These are phyloP conservation scores for Philaethria dido DNA, from an alignment of 2,888 invertebrate genomes.

Conservation along the genomic window DNA sequence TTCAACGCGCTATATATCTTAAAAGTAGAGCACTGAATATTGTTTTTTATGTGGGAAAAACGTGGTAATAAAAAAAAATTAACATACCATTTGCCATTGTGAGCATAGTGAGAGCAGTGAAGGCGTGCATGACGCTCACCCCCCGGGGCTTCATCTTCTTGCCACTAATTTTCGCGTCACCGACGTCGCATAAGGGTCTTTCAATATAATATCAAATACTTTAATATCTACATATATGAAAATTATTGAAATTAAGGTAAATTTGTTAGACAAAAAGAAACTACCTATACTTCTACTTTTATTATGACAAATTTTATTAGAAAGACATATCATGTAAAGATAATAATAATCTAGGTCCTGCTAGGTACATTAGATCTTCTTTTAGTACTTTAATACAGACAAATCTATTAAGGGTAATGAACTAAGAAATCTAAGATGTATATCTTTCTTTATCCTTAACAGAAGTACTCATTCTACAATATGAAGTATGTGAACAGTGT, in stretches of 20 bases:
- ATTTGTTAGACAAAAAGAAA: neutral
- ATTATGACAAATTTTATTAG: no score
- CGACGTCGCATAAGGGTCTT: constrained; percentile 70
- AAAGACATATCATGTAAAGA: no score
- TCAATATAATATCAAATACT: constrained; percentile 4
- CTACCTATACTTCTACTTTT: no score
- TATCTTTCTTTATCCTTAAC: constrained; percentile 20
- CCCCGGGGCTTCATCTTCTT: constrained; percentile 82
- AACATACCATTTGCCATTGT: constrained; percentile 91
- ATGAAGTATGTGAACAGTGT: constrained; percentile 24
- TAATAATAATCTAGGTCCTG: neutral
- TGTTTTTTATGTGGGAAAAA: no score
- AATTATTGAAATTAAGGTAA: neutral
- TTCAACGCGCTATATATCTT: no score
- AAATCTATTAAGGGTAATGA: neutral
- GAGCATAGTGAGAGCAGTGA: constrained; percentile 92
- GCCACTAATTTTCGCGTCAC: constrained; percentile 58
- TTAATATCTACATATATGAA: neutral
- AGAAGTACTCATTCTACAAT: neutral
- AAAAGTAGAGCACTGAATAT: no score
- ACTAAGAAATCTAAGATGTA: constrained; percentile 6
- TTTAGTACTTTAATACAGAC: no score
- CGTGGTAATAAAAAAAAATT: neutral
- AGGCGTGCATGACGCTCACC: constrained; percentile 90
- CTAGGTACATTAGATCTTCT: neutral